A percentile compares a stretch with the other conserved stretches of the same genome.
Evolutionary conservation across 2,113 vertebrate genomes (phyloP).

Genomic region (Callopanchax toddi): DNA sequence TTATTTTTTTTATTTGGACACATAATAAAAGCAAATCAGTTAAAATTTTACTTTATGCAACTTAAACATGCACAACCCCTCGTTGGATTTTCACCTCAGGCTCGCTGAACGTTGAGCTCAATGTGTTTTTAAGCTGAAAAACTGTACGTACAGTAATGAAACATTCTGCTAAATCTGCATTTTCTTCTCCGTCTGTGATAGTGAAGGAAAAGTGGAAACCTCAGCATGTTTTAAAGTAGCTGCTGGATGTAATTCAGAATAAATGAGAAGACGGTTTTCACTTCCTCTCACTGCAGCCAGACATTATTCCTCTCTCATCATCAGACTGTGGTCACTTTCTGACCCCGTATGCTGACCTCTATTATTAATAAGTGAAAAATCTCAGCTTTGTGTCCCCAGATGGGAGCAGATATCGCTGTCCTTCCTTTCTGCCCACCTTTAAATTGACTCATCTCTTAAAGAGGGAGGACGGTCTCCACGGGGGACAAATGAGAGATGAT

Average conservation of each 20-base stretch:
- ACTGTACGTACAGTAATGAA: not conserved
- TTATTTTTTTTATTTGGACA: too few species aligned
- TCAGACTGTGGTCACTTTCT: slow-evolving; percentile 21
- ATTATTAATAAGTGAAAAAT: too few species aligned
- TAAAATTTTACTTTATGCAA: too few species aligned
- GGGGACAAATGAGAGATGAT: not conserved
- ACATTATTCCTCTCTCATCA: not conserved
- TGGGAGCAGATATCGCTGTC: slow-evolving; percentile 8
- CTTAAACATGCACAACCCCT: too few species aligned
- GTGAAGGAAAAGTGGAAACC: slow-evolving; percentile 9
- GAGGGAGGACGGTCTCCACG: slow-evolving; percentile 6
- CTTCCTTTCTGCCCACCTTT: not conserved
- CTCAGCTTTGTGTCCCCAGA: too few species aligned
- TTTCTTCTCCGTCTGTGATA: slow-evolving; percentile 10
- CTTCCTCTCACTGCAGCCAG: slow-evolving; percentile 18
- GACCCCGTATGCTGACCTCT: too few species aligned
- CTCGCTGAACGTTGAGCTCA: too few species aligned
- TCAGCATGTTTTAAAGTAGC: too few species aligned
- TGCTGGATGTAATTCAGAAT: slow-evolving; percentile 13
- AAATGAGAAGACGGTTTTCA: slow-evolving; percentile 26
- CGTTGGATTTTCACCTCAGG: too few species aligned
- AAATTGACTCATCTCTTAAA: not conserved
- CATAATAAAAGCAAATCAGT: too few species aligned
- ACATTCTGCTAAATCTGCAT: slow-evolving; percentile 19
- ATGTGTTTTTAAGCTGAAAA: not conserved